Conservation (phyloP, 2,113 vertebrate genomes). For the Tragulus kanchil region DNA sequence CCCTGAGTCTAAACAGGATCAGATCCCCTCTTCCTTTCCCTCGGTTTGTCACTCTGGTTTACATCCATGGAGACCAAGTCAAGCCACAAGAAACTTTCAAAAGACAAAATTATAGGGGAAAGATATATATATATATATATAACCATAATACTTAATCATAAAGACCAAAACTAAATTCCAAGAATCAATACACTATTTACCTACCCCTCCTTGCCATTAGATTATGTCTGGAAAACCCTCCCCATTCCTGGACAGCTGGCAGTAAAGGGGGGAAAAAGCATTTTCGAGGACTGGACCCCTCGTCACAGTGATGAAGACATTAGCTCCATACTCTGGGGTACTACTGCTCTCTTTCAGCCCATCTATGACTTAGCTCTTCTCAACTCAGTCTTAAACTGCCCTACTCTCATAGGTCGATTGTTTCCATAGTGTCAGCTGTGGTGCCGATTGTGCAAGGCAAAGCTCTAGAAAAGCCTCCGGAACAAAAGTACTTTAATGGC, state of each 20-base stretch:
- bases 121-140: neutral
- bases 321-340: too few species aligned
- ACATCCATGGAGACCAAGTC: neutral
- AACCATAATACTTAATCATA: neutral
- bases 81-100: neutral
- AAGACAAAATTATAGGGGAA: slow-evolving; percentile 17
- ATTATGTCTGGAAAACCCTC: neutral
- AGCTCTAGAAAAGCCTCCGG: neutral
- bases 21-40: neutral
- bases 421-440: too few species aligned
- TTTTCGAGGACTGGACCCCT: neutral
- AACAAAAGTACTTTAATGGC: neutral
- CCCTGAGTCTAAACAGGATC: neutral
- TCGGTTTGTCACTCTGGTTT: neutral
- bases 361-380: too few species aligned
- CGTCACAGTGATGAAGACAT: too few species aligned
- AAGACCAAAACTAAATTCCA: slow-evolving; percentile 22
- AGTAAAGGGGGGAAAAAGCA: neutral
- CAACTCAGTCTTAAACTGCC: too few species aligned
- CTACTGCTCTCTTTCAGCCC: too few species aligned
- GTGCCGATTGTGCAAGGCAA: neutral
- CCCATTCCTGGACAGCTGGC: neutral
- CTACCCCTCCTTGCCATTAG: neutral
- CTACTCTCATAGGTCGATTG: too few species aligned
- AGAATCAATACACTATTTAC: neutral